Evolutionary conservation across 2,888 invertebrate species (phyloP), one percentile per base, ranked within the genome.

Genomic region (Coelopa pilipes): DNA sequence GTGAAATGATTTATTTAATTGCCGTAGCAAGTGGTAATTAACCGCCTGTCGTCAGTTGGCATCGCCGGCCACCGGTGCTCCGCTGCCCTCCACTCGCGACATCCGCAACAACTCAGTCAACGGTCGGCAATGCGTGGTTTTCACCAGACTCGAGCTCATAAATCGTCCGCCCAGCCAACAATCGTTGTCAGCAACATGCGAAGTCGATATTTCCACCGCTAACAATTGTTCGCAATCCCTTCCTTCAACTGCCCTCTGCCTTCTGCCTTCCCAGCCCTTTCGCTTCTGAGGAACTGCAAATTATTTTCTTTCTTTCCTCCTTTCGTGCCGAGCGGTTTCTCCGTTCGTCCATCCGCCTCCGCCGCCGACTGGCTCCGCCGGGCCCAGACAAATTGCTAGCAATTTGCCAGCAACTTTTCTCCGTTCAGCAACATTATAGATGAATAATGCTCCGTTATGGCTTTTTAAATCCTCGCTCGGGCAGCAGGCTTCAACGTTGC

Each of bases 361-460:
- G 7, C 34, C 24, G 13, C 46, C 45, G 4, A 45, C 45, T 45
- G 12, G 34, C 17, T 10, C n/a, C 46, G 11, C n/a, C 49, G 49
- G 2, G 7, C 13, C 19, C 11, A 46, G 55, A 60, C 34, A 70
- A 62, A 62, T 50, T 70, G 60, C 60, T 62, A 13, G 70, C 70
- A 70, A 60, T 62, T 71, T 62, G 50, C 63, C 63, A 62, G 34
- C 49, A 63, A 71, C 53, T 53, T 71, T 71, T 71, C 63, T 19
- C n/a, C 53, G 34, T 46, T 71, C 45, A 50, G 17, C 57, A n/a
- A n/a, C 57, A n/a, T 63, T 21, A 50, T 7, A 53, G 21, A 63
- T 71, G 55, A 71, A 63, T 71, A 63, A 71, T 71, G 63, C 57
- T 21, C 71, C 71, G 71, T 71, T 71, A 71, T 71, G 63, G 63